Percentiles rank a stretch among this genome's conserved stretches.
phyloP scores from a whole-genome alignment of 2,888 invertebrate genomes.

The Tiphia femorata region DNA sequence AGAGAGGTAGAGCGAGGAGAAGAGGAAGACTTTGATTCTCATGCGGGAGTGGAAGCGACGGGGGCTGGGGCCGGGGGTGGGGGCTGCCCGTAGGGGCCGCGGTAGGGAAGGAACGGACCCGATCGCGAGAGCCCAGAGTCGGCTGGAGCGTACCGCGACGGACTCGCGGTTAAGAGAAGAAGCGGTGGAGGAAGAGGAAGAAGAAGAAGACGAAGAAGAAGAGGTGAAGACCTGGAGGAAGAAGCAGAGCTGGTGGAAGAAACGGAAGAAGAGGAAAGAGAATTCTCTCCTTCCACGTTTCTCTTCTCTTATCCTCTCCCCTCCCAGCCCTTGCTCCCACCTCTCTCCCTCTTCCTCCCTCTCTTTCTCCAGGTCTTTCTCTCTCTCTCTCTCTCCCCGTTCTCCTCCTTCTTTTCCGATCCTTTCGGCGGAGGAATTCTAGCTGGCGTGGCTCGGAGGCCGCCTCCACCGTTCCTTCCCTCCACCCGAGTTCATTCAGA shows the following conservation, averaged over 20 bases:
- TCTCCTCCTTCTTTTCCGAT: slow-evolving; percentile 36
- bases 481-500: slow-evolving; percentile 60
- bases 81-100: too few relatives aligned
- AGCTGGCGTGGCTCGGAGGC: slow-evolving; percentile 58
- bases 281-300: too few relatives aligned
- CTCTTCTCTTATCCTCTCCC: not conserved
- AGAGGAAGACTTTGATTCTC: too few relatives aligned
- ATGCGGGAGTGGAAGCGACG: too few relatives aligned
- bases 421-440: slow-evolving; percentile 66
- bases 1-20: too few relatives aligned
- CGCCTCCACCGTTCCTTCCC: slow-evolving; percentile 52
- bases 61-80: too few relatives aligned
- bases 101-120: too few relatives aligned
- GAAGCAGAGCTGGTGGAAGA: not conserved
- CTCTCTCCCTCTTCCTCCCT: slow-evolving; percentile 15
- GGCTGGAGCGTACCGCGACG: too few relatives aligned
- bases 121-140: too few relatives aligned
- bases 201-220: not conserved
- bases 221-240: not conserved
- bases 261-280: not conserved
- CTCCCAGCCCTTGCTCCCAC: not conserved
- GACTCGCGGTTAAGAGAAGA: too few relatives aligned
- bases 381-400: slow-evolving; percentile 3
- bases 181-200: not conserved
- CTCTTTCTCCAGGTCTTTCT: slow-evolving; percentile 14